Conservation (phyloP, 2,113 vertebrate genomes). For the Myanophis thanlyinensis region DNA sequence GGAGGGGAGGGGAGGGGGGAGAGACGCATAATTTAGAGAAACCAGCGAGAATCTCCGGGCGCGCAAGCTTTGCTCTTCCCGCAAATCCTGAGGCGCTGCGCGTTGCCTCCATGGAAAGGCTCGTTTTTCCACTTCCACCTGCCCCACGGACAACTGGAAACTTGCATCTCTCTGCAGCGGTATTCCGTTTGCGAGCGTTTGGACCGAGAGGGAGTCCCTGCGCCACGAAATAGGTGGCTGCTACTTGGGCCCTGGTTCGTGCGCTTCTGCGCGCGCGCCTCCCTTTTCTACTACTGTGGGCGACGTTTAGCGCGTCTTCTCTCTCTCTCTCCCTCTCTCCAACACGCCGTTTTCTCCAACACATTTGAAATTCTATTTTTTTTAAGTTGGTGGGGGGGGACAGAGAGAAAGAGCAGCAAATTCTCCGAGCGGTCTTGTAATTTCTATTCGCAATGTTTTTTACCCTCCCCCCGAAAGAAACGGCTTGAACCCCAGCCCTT, state of each 20-base stretch:
- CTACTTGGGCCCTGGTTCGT: conserved; percentile 28
- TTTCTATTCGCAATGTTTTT: not conserved
- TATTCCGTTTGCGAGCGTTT: conserved; percentile 17
- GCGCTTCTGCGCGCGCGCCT: not conserved
- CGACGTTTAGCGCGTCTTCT: not conserved
- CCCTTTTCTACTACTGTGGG: not conserved
- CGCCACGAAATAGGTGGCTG: conserved; percentile 3
- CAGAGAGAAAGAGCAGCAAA: not conserved
- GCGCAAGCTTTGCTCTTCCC: not conserved
- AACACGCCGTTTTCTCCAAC: not conserved
- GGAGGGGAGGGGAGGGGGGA: not conserved
- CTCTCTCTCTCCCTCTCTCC: not conserved
- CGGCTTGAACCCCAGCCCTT: not conserved
- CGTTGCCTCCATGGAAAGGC: not conserved
- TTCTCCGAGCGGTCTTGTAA: not conserved
- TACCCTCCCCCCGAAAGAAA: not conserved
- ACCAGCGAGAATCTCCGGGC: not conserved
- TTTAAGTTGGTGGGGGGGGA: not conserved
- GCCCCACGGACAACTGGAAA: not conserved
- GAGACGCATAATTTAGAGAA: too few relatives aligned
- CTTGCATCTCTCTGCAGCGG: not conserved
- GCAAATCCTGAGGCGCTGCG: not conserved
- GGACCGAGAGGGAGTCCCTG: conserved; percentile 19
- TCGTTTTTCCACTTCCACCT: not conserved
- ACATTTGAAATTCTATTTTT: not conserved